Conservation (phyloP, 2,797 vertebrate genomes). For the Myotis daubentonii region DNA sequence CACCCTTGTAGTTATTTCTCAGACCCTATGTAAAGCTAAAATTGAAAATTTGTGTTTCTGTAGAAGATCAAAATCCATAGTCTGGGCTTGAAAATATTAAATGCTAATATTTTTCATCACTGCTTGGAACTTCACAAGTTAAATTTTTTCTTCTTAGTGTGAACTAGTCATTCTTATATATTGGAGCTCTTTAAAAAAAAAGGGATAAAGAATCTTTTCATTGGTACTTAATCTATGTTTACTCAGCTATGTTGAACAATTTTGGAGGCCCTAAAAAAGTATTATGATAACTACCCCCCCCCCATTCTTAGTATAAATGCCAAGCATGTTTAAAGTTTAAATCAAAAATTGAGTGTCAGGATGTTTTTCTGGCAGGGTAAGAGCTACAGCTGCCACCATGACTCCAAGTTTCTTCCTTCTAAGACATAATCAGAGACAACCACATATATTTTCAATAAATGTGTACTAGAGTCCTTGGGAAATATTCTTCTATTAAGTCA, state of each 20-base stretch:
- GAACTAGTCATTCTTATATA: not conserved
- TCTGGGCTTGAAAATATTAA: not conserved
- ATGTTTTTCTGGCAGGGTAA: not conserved
- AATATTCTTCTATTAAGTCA: conserved; percentile 23
- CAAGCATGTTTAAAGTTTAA: not conserved
- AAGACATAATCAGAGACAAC: not conserved
- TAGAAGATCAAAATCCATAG: not conserved
- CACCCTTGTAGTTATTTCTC: not conserved
- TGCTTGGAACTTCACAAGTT: not conserved
- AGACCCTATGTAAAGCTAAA: not conserved
- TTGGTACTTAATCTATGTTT: not conserved
- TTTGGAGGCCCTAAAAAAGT: not conserved
- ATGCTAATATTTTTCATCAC: not conserved
- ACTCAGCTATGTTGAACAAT: not conserved
- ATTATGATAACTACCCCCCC: not conserved
- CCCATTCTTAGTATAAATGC: not conserved
- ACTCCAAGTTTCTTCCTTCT: not conserved
- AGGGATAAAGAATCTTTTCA: not conserved
- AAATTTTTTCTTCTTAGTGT: not conserved
- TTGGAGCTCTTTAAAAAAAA: not conserved
- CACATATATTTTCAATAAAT: not conserved
- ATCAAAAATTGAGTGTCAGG: not conserved
- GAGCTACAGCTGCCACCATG: not conserved
- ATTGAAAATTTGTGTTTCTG: not conserved
- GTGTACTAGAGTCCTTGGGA: not conserved